Base-by-base conservation (phyloP, 2,113 vertebrate genomes). In the Aegotheles bennettii region DNA sequence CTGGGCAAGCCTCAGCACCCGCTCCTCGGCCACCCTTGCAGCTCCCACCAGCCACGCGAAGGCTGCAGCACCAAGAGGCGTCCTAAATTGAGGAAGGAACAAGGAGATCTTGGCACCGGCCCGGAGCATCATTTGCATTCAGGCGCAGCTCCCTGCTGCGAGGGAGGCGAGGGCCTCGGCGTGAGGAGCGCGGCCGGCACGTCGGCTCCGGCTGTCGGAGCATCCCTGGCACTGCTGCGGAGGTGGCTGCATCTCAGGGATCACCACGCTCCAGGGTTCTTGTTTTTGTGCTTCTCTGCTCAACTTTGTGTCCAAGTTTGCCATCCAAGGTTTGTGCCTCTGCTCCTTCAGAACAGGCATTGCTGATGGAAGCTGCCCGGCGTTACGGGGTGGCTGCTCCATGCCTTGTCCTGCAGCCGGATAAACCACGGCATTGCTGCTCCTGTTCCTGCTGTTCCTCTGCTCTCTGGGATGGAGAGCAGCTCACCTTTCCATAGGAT, bases 71-170 rank as follows among this genome's bases (percentile, higher is more conserved):
- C 43, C n/a, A 16, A 45, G 92, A 86, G 73, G 87, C 73, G 95
- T 64, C 94, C 94, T 93, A 69, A 89, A 91, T 56, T 25, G 90
- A 31, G 73, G 87, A 77, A 80, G 87, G 94, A 93, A 93, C 84
- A 69, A 16, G 94, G 92, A 93, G 95, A 84, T 94, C 94, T 81
- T 94, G 94, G 94, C 92, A 35, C 57, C 40, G 29, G 40, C 87
- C 67, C 0, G 63, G 80, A 89, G 92, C 94, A 73, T 89, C 84
- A 35, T 91, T 95, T 84, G 92, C 92, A 91, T 91, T 70, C 83
- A 6, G 83, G 82, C 51, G 9, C 74, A 61, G 89, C 78, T 83
- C 92, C 29, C 10, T 6, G 36, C 85, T 45, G 91, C 4, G 69
- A 38, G 83, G 94, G 80, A 10, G 89, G 95, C 8, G 47, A 83